A percentile compares a stretch with the other conserved stretches of the same genome.
These are phyloP conservation scores for Amblyopsis hoosieri DNA, from an alignment of 2,797 vertebrate genomes.

Conservation along the genomic window DNA sequence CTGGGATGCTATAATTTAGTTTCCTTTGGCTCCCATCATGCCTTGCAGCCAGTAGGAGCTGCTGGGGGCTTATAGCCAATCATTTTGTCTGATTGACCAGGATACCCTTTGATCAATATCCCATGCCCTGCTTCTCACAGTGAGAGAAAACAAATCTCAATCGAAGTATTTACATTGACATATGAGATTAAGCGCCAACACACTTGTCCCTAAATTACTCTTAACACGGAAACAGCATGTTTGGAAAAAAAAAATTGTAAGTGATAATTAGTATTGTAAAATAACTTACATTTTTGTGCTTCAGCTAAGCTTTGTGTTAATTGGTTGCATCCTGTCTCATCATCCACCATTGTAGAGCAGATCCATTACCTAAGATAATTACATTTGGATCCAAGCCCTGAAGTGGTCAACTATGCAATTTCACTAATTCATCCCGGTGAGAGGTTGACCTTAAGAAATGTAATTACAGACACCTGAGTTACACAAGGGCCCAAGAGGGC, in stretches of 20 bases:
- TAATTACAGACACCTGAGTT: conserved; percentile 86
- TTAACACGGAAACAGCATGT: conserved; percentile 24
- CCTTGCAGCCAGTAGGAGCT: conserved; percentile 56
- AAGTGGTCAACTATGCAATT: conserved; percentile 86
- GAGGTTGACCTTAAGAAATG: conserved; percentile 87
- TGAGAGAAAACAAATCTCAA: conserved; percentile 53
- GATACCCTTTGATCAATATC: conserved; percentile 78
- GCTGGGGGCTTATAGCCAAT: conserved; percentile 73
- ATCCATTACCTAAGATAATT: conserved; percentile 85
- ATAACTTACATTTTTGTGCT: conserved; percentile 29
- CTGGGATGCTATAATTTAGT: conserved; percentile 68
- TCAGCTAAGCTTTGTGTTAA: conserved; percentile 24
- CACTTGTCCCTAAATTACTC: conserved; percentile 39
- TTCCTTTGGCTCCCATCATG: conserved; percentile 50
- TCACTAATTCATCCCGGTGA: conserved; percentile 85
- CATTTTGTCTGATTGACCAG: conserved; percentile 81
- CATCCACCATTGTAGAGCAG: conserved; percentile 62
- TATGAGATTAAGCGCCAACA: conserved; percentile 46
- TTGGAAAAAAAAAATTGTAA: conserved; percentile 15
- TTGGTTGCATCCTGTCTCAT: conserved; percentile 53
- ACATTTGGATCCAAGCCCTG: conserved; percentile 79
- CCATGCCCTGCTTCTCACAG: conserved; percentile 67
- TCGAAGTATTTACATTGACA: conserved; percentile 44
- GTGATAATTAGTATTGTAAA: neutral
- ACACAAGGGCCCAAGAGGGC: conserved; percentile 77